Conservation (phyloP, 2,113 vertebrate species). For the Capra hircus region DNA sequence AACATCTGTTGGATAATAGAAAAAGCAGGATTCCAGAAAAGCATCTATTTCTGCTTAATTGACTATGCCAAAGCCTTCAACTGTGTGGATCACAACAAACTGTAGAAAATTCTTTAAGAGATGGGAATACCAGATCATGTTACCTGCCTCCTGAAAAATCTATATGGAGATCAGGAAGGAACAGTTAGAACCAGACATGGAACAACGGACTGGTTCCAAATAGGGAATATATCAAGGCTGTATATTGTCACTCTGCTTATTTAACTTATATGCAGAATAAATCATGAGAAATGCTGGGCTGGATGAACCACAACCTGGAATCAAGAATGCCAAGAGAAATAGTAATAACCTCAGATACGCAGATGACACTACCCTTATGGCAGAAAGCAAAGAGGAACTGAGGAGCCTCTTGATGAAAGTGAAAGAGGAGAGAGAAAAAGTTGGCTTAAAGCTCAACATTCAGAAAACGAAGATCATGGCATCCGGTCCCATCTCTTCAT, state of each 20-base stretch:
- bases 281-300: neutral
- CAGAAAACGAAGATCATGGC: neutral
- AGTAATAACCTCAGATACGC: neutral
- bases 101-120: neutral
- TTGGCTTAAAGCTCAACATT: neutral
- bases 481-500: neutral
- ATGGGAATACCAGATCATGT: neutral
- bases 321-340: neutral
- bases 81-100: neutral
- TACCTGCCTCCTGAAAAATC: neutral
- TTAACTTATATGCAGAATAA: neutral
- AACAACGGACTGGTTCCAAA: neutral
- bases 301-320: neutral
- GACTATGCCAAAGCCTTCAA: neutral
- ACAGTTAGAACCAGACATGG: neutral
- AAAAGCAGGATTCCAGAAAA: neutral
- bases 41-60: neutral
- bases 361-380: neutral
- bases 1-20: neutral
- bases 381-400: neutral
- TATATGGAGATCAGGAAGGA: neutral
- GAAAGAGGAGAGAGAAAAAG: neutral
- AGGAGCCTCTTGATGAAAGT: neutral
- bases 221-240: neutral
- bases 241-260: neutral